Evolutionary conservation across 2,888 invertebrate species (phyloP), one percentile per base, ranked within the genome.

Genomic region (Mylabris sibirica): DNA sequence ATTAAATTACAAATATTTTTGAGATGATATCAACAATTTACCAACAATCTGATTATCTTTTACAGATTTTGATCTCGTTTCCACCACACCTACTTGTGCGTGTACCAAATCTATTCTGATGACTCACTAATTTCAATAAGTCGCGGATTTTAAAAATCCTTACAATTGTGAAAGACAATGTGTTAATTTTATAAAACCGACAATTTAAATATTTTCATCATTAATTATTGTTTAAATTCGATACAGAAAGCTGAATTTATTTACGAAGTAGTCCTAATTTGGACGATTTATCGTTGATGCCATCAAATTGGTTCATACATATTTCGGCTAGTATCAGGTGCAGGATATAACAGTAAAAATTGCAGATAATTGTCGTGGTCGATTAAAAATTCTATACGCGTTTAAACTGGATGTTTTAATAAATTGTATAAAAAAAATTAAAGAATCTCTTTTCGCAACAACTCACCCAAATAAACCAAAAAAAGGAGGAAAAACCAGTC

Each of bases 321-420:
- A 22, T 53, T 53, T 22, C 24, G 22, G 24, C 2, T 12, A 24
- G 8, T 24, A 53, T 53, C 53, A 53, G 53, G 22, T 53, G 53
- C 53, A 24, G 12, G 2, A 24, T 53, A 24, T 53, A 53, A 53
- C 53, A 24, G 53, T 53, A 53, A 53, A 53, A 53, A 12, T 24
- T 24, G 53, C 24, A 53, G 4, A 53, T 53, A 53, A 53, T 53
- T 53, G 12, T 24, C 2, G 12, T 12, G 3, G 20, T 20, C 49
- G 20, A 24, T 53, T 24, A 20, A 53, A 53, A 53, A 53, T 24
- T 24, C 22, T 9, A 24, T 14, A 24, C 53, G 11, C 53, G 53
- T 53, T 12, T 24, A 53, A 53, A 24, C 53, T 53, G 53, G 53
- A 53, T 24, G 53, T 53, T 53, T 53, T 53, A 53, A 53, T 53